Evolutionary conservation across 2,888 invertebrate genomes (phyloP).

Genomic region (Chouioia cunea): DNA sequence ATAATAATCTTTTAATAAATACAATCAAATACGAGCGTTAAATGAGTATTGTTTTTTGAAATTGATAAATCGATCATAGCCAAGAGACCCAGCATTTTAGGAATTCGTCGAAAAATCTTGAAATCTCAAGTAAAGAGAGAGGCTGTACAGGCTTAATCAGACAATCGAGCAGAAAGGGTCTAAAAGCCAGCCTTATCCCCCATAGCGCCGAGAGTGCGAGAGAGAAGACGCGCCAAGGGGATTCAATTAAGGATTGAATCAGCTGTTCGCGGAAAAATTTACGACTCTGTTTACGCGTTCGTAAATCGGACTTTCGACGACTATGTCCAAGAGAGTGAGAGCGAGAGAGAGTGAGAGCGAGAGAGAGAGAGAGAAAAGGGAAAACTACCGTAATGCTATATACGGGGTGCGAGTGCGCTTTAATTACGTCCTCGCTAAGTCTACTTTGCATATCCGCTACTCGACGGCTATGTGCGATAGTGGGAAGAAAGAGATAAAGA

Average conservation of each 20-base stretch:
- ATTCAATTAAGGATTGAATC: constrained; percentile 56
- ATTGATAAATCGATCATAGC: too few relatives aligned
- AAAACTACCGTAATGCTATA: not conserved
- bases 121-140: too few relatives aligned
- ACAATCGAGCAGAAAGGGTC: constrained; percentile 1
- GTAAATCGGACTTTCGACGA: constrained; percentile 48
- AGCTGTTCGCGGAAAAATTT: constrained; percentile 55
- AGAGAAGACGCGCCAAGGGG: constrained; percentile 17
- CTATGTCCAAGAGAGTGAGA: constrained; percentile 14
- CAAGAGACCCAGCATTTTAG: too few relatives aligned
- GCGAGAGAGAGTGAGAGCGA: too few relatives aligned
- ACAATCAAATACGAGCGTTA: too few relatives aligned
- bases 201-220: not conserved
- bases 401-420: constrained; percentile 20
- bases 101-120: too few relatives aligned
- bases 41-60: too few relatives aligned
- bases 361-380: too few relatives aligned
- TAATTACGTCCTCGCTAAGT: constrained; percentile 22
- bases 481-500: too few relatives aligned
- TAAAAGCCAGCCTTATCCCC: not conserved
- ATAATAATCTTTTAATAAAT: too few relatives aligned
- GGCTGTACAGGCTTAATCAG: not conserved
- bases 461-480: too few relatives aligned
- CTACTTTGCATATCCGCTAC: constrained; percentile 34
- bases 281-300: constrained; percentile 60